A percentile compares a stretch with the other conserved stretches of the same genome.
phyloP scores from a whole-genome alignment of 1,140 invertebrate species.

The Drosophila sechellia region DNA sequence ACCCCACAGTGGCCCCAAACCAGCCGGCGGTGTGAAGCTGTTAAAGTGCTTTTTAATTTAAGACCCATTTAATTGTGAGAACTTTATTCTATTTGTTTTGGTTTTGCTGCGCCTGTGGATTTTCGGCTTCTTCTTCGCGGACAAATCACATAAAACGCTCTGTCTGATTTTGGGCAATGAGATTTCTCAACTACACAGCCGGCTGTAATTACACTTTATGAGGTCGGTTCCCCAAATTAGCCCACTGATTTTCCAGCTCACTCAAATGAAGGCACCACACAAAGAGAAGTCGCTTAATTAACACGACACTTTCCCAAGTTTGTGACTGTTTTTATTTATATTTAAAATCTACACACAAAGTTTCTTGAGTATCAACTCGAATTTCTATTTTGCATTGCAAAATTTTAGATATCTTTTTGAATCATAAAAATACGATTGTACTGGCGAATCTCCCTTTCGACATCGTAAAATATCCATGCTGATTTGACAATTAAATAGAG shows the following conservation, averaged over 20 bases:
- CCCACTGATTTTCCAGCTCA: not conserved
- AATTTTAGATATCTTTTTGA: not conserved
- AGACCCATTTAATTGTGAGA: constrained; percentile 82
- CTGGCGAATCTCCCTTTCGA: not conserved
- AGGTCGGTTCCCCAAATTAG: constrained; percentile 63
- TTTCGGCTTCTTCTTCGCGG: constrained; percentile 13
- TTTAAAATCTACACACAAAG: not conserved
- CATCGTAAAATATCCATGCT: constrained; percentile 15
- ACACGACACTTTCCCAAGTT: constrained; percentile 11
- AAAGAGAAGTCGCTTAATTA: constrained; percentile 1
- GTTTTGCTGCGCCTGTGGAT: constrained; percentile 5
- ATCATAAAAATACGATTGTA: not conserved
- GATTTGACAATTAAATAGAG: constrained; percentile 22
- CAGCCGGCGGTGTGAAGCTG: constrained; percentile 66
- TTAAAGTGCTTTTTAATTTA: constrained; percentile 83
- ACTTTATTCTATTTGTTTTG: constrained; percentile 76
- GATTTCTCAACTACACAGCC: constrained; percentile 37
- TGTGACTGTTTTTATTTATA: not conserved
- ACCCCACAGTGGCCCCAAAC: constrained; percentile 42
- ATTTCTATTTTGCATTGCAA: too few relatives aligned
- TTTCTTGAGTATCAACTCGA: not conserved
- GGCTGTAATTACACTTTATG: constrained; percentile 73
- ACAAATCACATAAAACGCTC: constrained; percentile 62
- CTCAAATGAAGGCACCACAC: constrained; percentile 11
- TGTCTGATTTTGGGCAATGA: constrained; percentile 24